These are phyloP conservation scores for Phyllopteryx taeniolatus DNA, from an alignment of 2,113 vertebrate genomes.

Conservation along the genomic window DNA sequence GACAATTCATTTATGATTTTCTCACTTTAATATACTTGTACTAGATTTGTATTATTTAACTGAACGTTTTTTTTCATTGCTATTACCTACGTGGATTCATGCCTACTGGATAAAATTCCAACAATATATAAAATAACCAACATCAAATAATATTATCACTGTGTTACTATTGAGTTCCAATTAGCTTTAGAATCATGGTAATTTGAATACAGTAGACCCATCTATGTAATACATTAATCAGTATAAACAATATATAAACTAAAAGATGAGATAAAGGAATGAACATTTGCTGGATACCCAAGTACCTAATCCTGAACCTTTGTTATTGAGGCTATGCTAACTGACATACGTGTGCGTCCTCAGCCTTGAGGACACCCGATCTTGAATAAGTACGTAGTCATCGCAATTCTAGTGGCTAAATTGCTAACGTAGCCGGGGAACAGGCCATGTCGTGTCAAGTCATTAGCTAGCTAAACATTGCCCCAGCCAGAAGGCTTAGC, in stretches of 20 bases:
- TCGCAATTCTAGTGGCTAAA: slow-evolving; percentile 27
- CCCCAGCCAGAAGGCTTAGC: slow-evolving; percentile 15
- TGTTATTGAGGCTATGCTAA: neutral
- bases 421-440: slow-evolving; percentile 54
- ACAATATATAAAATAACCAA: neutral
- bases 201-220: too few species aligned
- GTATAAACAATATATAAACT: neutral
- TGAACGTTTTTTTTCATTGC: neutral
- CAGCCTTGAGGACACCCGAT: neutral
- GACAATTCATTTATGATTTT: neutral
- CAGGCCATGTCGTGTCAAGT: slow-evolving; percentile 65
- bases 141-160: neutral
- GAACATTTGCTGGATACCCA: too few species aligned
- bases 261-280: neutral
- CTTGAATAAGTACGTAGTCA: neutral
- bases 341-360: neutral
- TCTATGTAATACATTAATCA: too few species aligned
- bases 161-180: neutral
- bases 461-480: slow-evolving; percentile 52
- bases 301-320: neutral
- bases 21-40: neutral
- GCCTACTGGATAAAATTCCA: neutral
- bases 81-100: neutral
- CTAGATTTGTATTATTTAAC: neutral
- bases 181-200: neutral